Evolutionary conservation across 2,888 invertebrate genomes (phyloP), one percentile per base, ranked within the genome.

Genomic region (Danaus chrysippus): DNA sequence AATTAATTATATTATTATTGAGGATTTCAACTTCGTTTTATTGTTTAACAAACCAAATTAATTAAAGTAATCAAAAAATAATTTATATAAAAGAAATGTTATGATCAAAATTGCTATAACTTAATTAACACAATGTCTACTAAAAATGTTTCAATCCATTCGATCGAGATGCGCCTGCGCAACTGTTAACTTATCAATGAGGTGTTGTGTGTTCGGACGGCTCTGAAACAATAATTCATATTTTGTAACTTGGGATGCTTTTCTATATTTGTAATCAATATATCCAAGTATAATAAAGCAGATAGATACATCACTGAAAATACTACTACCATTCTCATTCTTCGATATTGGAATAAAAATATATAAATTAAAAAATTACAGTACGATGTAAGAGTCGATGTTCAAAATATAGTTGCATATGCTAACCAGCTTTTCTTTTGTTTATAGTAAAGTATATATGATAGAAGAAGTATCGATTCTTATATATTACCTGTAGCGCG

Each of bases 101-200:
- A 17, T 5, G 17, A 49, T 3, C 11, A 43, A 42, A 49, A 42
- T 8, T 42, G 17, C 15, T 17, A 10, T 13, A 49, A 53, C 42
- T 10, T 58, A 34, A n/a, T 52, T 49, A 10, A 10, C 11, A 42
- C 10, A 17, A 13, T 11, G 3, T 19, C 10, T 2, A 34, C 23
- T 34, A 6, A 5, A 34, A 34, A 34, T 34, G 44, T 43, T 15
- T 83, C 75, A 90, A 76, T 90, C 90, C 86, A 91, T 82, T 66
- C 90, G 86, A 70, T 91, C 91, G 63, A 91, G 73, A 67, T 89
- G 86, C 75, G 86, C 84, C 73, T 90, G 89, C 74, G 87, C 90
- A 63, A 86, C 83, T n/a, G 87, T 81, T 41, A 91, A 76, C 65
- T 84, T 81, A 58, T 90, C 88, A 65, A 91, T 89, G 54, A 91